Base-by-base conservation (phyloP, 2,113 vertebrate genomes). In the Plotosus lineatus region DNA sequence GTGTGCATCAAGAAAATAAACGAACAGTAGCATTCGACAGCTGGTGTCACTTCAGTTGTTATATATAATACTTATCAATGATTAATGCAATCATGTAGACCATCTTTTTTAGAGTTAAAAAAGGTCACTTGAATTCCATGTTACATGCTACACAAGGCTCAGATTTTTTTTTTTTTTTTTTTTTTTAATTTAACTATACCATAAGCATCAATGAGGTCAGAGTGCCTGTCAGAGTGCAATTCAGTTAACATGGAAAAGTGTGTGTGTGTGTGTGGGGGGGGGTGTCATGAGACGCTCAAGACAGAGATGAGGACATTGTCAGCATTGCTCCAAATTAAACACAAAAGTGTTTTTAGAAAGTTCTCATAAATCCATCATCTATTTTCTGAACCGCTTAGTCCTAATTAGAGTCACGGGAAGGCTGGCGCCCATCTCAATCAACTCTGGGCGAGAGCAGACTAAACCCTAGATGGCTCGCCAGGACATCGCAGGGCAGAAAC, bases 181-280 rank as follows among this genome's bases (percentile, higher is more conserved):
- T 33, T 8, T 53, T 79, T 76, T 36, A 51, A 71, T 66, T 81
- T 66, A 53, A 60, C 42, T 50, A 4, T 12, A 21, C 31, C 46
- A 38, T 69, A 75, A 79, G 68, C 42, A 50, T 19, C 42, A 79
- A 36, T 7, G 2, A 15, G 65, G 61, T 76, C 31, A 80, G 50
- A 46, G 44, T 4, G 19, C 28, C 69, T 72, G 61, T 69, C 33
- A n/a, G n/a, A n/a, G n/a, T 15, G 8, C 73, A 71, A 53, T 76
- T 33, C 61, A 71, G 72, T 11, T 11, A 28, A 74, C 77, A 66
- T 23, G 68, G 31, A 46, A 74, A 82, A 40, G 63, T 50, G 50
- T n/a, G n/a, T n/a, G n/a, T n/a, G n/a, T n/a, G n/a, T n/a, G n/a
- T n/a, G n/a, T n/a, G n/a, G n/a, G n/a, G n/a, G n/a, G n/a, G n/a